A percentile compares a stretch with the other conserved stretches of the same genome.
These are phyloP conservation scores for Allacma fusca DNA, from an alignment of 2,888 invertebrate genomes.

Conservation along the genomic window DNA sequence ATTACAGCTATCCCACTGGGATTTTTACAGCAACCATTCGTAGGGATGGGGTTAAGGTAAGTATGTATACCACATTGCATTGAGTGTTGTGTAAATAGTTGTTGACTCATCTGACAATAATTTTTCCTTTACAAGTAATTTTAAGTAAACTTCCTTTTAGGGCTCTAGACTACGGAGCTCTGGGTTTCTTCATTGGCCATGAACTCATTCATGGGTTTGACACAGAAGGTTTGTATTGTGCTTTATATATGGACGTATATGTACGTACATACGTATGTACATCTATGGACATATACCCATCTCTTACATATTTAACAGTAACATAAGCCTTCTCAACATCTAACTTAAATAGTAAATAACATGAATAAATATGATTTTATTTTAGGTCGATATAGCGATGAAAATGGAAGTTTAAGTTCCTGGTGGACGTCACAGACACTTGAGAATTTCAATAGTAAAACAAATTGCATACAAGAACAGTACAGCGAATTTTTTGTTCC, in stretches of 20 bases:
- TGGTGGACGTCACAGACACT: conserved; percentile 85
- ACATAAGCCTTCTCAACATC: no score
- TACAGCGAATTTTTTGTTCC: conserved; percentile 74
- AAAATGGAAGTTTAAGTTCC: conserved; percentile 84
- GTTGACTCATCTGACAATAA: no score
- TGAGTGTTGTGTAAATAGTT: neutral
- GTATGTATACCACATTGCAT: neutral
- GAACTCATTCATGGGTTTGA: conserved; percentile 93
- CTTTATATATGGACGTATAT: no score
- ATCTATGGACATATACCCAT: no score
- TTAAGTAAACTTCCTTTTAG: no score
- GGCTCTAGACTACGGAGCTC: conserved; percentile 81
- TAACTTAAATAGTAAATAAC: no score
- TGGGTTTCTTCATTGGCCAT: conserved; percentile 91
- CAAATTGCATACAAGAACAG: conserved; percentile 80
- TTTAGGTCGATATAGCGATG: conserved; percentile 87
- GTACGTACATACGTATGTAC: no score
- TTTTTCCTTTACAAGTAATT: no score
- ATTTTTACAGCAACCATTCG: conserved; percentile 84
- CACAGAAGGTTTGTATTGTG: conserved; percentile 73
- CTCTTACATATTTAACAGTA: no score
- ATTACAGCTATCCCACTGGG: conserved; percentile 80
- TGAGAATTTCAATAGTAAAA: conserved; percentile 76
- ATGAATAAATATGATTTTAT: conserved; percentile 22
- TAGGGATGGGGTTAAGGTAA: conserved; percentile 72